These are phyloP conservation scores for Misgurnus anguillicaudatus DNA, from an alignment of 2,113 vertebrate genomes.

Conservation along the genomic window DNA sequence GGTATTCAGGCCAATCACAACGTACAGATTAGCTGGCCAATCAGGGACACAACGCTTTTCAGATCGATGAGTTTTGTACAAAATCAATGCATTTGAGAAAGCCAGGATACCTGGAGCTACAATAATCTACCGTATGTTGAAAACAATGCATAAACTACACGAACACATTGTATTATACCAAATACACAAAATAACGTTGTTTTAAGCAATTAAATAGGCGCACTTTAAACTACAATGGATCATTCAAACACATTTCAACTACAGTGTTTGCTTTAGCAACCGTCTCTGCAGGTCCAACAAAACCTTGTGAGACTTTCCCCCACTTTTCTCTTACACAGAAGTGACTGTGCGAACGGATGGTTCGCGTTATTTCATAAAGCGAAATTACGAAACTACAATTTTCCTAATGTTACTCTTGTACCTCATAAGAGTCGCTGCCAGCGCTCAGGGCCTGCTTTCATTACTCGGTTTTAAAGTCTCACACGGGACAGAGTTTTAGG, in stretches of 20 bases:
- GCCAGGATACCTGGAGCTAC: too few relatives aligned
- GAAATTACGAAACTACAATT: conserved; percentile 22
- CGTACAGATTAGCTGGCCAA: too few relatives aligned
- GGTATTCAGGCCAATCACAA: too few relatives aligned
- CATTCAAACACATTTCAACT: neutral
- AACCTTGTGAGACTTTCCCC: neutral
- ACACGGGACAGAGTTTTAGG: neutral
- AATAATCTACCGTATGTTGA: too few relatives aligned
- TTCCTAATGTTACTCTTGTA: conserved; percentile 24
- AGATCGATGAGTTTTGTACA: too few relatives aligned
- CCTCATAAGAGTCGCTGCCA: conserved; percentile 7
- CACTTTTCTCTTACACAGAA: neutral
- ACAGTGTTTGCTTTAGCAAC: neutral
- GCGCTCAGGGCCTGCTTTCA: conserved; percentile 7
- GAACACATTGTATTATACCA: too few relatives aligned
- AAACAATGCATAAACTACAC: too few relatives aligned
- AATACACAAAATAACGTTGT: too few relatives aligned
- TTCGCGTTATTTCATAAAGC: conserved; percentile 24
- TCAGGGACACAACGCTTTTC: too few relatives aligned
- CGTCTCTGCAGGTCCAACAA: neutral
- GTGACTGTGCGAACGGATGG: neutral
- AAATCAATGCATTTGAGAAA: too few relatives aligned
- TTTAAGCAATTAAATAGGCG: too few relatives aligned
- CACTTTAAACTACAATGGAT: too few relatives aligned
- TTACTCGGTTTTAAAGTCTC: neutral